phyloP scores from a whole-genome alignment of 1,140 invertebrate genomes.

The fruit fly (Drosophila melanogaster) region Release_6_plus_ISO1_MT NT_037436.4:12189001-12189500 shows the following conservation, averaged over 20 bases:
- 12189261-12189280: conserved; percentile 85
- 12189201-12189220: conserved; percentile 39
- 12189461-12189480: conserved; percentile 86
- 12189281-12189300: conserved; percentile 86
- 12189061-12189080: conserved; percentile 38
- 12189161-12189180: conserved; percentile 81
- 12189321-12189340: conserved; percentile 88
- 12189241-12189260: conserved; percentile 85
- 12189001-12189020: conserved; percentile 85
- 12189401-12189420: conserved; percentile 87
- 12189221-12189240: conserved; percentile 85
- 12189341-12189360: conserved; percentile 87
- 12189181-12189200: conserved; percentile 83
- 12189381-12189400: conserved; percentile 89
- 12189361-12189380: conserved; percentile 86
- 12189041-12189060: conserved; percentile 71
- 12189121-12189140: conserved; percentile 59
- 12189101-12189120: conserved; percentile 45
- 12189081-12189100: conserved; percentile 54
- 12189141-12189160: conserved; percentile 53
- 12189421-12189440: conserved; percentile 87
- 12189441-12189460: conserved; percentile 87
- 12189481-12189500: conserved; percentile 87
- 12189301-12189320: conserved; percentile 87
- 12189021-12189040: conserved; percentile 84